Evolutionary conservation across 2,113 vertebrate genomes (phyloP).

Genomic region (Hypomesus transpacificus): DNA sequence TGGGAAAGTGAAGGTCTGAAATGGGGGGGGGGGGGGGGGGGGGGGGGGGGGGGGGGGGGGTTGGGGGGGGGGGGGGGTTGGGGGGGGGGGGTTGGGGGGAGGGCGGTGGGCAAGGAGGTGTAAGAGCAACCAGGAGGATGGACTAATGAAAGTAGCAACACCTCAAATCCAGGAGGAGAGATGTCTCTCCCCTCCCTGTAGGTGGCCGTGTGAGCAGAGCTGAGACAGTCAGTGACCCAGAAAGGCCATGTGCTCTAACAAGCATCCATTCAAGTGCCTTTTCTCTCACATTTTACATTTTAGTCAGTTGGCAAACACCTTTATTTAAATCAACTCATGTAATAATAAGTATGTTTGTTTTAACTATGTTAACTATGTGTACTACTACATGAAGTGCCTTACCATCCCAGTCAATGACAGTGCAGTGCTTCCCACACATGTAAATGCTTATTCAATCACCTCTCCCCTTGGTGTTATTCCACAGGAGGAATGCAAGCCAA

Average conservation of each 20-base stretch:
- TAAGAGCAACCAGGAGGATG: constrained; percentile 43
- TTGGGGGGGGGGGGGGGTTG: neutral
- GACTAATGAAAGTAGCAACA: constrained; percentile 66
- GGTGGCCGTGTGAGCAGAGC: constrained; percentile 5
- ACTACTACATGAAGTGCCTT: too few species aligned
- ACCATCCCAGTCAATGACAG: too few species aligned
- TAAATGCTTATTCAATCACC: too few species aligned
- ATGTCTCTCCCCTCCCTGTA: constrained; percentile 24
- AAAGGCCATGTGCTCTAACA: neutral
- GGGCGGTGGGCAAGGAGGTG: constrained; percentile 42
- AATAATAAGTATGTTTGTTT: too few species aligned
- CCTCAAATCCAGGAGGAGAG: constrained; percentile 47
- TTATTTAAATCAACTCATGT: too few species aligned
- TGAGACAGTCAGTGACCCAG: neutral
- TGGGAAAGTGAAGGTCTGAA: neutral
- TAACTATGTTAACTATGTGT: too few species aligned
- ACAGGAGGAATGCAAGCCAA: too few species aligned
- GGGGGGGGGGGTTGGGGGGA: neutral
- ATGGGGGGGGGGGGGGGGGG: neutral
- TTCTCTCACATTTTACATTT: too few species aligned
- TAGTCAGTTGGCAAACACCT: too few species aligned
- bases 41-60: neutral
- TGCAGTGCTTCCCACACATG: too few species aligned
- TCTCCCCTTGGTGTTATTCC: too few species aligned
- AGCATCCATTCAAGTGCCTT: neutral